Conservation (phyloP, 2,797 vertebrate species). For the Carapus acus region DNA sequence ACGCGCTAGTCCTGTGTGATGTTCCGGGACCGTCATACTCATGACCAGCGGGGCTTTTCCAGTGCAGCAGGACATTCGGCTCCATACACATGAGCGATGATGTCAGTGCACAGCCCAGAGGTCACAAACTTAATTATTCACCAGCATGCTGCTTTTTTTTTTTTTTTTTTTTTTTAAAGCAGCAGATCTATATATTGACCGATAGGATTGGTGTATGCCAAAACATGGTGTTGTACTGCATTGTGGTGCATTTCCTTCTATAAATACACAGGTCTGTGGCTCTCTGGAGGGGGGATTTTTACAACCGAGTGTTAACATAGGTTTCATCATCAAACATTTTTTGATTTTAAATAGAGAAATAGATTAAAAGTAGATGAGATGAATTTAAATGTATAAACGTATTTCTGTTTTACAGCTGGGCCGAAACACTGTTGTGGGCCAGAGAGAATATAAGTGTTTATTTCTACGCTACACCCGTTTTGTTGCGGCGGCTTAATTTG, state of each 20-base stretch:
- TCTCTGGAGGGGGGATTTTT: neutral
- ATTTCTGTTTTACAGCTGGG: no score
- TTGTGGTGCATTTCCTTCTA: neutral
- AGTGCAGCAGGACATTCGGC: constrained; percentile 17
- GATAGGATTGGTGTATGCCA: constrained; percentile 8
- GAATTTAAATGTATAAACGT: no score
- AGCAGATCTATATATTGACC: constrained; percentile 39
- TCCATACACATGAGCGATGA: constrained; percentile 29
- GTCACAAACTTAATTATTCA: constrained; percentile 47
- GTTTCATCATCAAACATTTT: no score
- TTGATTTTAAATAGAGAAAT: no score
- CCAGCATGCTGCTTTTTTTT: constrained; percentile 1
- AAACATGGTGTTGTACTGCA: no score
- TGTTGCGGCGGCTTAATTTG: no score
- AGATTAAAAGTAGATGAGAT: no score
- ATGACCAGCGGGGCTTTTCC: constrained; percentile 33
- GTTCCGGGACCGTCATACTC: constrained; percentile 1
- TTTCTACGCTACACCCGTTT: no score
- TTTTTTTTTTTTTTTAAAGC: constrained; percentile 13
- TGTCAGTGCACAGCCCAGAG: constrained; percentile 35
- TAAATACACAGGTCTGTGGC: constrained; percentile 3
- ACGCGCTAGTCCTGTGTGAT: neutral
- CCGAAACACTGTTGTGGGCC: no score
- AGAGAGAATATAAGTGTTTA: no score
- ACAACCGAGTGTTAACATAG: no score